Evolutionary conservation across 2,888 invertebrate genomes (phyloP).

Genomic region (Agonopterix alstromeriana): DNA sequence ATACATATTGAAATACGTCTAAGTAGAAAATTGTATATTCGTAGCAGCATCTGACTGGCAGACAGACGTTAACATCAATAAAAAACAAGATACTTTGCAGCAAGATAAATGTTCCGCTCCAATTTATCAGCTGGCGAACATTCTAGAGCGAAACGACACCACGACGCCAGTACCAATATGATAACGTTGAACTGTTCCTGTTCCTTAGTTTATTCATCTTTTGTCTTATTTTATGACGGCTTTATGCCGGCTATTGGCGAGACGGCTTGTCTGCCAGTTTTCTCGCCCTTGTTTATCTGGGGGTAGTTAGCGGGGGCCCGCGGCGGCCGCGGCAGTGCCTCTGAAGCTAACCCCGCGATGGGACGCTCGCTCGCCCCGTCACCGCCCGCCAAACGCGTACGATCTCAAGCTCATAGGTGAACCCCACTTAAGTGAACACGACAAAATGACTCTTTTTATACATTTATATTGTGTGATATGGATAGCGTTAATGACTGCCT

Average conservation of each 20-base stretch:
- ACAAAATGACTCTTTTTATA: conserved; percentile 69
- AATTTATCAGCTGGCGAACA: too few species aligned
- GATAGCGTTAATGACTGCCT: conserved; percentile 56
- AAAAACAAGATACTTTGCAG: too few species aligned
- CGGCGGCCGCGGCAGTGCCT: conserved; percentile 61
- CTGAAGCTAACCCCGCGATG: conserved; percentile 54
- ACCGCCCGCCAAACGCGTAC: conserved; percentile 34
- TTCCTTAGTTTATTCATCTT: conserved; percentile 47
- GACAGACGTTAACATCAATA: too few species aligned
- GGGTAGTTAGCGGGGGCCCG: conserved; percentile 34
- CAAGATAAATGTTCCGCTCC: too few species aligned
- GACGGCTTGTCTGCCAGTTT: conserved; percentile 73
- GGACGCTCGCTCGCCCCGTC: conserved; percentile 51
- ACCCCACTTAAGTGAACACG: conserved; percentile 17
- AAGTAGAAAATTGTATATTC: too few species aligned
- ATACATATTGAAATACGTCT: too few species aligned
- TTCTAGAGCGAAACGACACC: not conserved
- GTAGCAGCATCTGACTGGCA: too few species aligned
- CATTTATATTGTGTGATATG: conserved; percentile 70
- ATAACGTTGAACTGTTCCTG: conserved; percentile 17
- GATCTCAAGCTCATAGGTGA: conserved; percentile 47
- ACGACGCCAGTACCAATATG: not conserved
- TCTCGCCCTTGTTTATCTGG: conserved; percentile 72
- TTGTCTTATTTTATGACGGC: conserved; percentile 60
- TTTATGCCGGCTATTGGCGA: conserved; percentile 62